Percentiles rank a stretch among this genome's conserved stretches.
Conservation (phyloP, 2,113 vertebrate species). For the Rhadina sibilatrix region DNA sequence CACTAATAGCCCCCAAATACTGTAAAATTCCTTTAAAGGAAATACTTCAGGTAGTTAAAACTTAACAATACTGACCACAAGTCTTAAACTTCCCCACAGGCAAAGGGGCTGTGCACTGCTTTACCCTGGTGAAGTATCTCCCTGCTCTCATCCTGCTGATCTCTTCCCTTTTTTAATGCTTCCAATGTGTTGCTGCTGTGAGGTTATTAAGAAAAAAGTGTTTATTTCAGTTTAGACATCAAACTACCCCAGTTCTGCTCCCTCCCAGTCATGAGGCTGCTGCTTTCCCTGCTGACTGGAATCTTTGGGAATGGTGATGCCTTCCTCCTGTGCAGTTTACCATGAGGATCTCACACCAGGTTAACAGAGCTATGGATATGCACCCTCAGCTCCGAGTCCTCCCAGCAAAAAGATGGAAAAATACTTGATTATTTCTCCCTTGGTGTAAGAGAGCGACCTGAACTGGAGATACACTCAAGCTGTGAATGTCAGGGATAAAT, state of each 20-base stretch:
- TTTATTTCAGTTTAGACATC: background rate
- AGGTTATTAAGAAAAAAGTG: background rate
- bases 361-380: background rate
- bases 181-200: background rate
- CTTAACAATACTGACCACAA: background rate
- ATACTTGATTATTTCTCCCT: background rate
- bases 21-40: background rate
- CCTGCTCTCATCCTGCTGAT: background rate
- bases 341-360: background rate
- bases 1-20: background rate
- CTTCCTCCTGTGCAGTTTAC: background rate
- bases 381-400: background rate
- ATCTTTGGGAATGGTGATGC: background rate
- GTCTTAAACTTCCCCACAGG: background rate
- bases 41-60: background rate
- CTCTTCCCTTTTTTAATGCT: background rate
- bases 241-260: background rate
- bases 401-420: background rate
- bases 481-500: constrained; percentile 34
- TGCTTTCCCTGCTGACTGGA: background rate
- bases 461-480: background rate
- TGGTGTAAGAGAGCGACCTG: background rate
- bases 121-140: background rate
- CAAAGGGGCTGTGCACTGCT: background rate
- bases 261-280: background rate